phyloP scores from a whole-genome alignment of 2,888 invertebrate species.

The Timandra comae region DNA sequence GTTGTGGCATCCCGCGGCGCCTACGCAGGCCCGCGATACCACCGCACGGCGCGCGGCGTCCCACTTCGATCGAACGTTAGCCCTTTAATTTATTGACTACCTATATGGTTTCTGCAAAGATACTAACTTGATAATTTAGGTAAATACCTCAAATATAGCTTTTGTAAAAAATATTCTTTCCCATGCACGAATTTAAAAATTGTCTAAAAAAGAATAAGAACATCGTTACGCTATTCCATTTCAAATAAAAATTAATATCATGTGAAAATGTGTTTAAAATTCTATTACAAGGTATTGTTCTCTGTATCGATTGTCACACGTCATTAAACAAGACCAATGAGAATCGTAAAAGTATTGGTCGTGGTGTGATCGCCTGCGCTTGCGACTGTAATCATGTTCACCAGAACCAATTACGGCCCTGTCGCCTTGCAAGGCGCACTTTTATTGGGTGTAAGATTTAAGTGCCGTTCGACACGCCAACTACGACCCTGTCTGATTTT shows the following conservation, averaged over 20 bases:
- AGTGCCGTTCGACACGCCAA: constrained; percentile 69
- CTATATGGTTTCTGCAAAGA: too few species aligned
- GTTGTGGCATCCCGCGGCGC: constrained; percentile 52
- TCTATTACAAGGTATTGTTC: constrained; percentile 67
- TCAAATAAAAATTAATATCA: constrained; percentile 1
- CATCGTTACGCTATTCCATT: too few species aligned
- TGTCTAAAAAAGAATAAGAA: too few species aligned
- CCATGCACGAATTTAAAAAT: too few species aligned
- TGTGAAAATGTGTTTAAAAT: constrained; percentile 47
- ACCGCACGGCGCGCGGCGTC: neutral
- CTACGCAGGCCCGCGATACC: constrained; percentile 22
- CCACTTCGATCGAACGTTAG: too few species aligned
- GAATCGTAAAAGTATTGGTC: constrained; percentile 64
- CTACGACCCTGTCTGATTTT: constrained; percentile 58
- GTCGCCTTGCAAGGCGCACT: constrained; percentile 55
- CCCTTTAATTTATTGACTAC: too few species aligned
- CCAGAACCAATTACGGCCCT: constrained; percentile 68
- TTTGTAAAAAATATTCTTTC: too few species aligned
- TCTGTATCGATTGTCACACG: constrained; percentile 59
- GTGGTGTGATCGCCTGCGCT: constrained; percentile 37
- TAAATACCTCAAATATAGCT: too few species aligned
- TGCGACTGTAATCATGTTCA: constrained; percentile 50
- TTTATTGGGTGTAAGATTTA: constrained; percentile 76
- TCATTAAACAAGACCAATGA: constrained; percentile 71
- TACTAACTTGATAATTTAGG: too few species aligned